Percentiles rank a stretch among this genome's conserved stretches.
Conservation (phyloP, 92 coral and sea anemone genomes). For the Hydrozoanthus gracilis region DNA sequence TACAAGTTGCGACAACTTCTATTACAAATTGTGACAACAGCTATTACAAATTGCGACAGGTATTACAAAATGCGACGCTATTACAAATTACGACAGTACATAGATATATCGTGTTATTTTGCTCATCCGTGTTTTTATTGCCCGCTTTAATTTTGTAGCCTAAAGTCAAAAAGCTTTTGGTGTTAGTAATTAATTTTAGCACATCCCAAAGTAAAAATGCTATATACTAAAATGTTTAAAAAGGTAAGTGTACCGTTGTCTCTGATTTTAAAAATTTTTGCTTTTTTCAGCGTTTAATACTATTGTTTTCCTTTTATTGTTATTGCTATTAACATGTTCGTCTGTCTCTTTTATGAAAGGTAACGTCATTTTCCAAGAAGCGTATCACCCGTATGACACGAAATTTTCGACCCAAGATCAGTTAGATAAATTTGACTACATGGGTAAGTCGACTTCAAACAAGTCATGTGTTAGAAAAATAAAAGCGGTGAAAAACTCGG, state of each 20-base stretch:
- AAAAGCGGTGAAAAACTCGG: not conserved
- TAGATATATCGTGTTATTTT: not conserved
- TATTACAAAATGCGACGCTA: too few relatives aligned
- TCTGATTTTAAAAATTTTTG: not conserved
- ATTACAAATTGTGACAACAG: too few relatives aligned
- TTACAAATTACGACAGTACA: too few relatives aligned
- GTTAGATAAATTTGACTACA: not conserved
- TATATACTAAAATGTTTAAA: not conserved
- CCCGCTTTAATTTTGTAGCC: not conserved
- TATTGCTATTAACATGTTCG: not conserved
- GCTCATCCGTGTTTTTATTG: not conserved
- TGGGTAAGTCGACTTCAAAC: not conserved
- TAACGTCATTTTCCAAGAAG: not conserved
- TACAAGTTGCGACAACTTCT: too few relatives aligned
- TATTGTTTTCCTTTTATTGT: not conserved
- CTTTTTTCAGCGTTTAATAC: not conserved
- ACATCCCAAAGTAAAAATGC: not conserved
- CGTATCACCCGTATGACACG: not conserved
- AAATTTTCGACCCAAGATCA: conserved; percentile 16
- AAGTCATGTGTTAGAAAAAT: not conserved
- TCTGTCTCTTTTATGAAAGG: not conserved
- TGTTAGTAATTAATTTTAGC: not conserved
- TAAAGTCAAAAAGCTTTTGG: not conserved
- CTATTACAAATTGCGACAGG: too few relatives aligned
- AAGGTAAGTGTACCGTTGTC: not conserved